Evolutionary conservation across 2,888 invertebrate genomes (phyloP), one percentile per base, ranked within the genome.

Genomic region (Nineta flava): DNA sequence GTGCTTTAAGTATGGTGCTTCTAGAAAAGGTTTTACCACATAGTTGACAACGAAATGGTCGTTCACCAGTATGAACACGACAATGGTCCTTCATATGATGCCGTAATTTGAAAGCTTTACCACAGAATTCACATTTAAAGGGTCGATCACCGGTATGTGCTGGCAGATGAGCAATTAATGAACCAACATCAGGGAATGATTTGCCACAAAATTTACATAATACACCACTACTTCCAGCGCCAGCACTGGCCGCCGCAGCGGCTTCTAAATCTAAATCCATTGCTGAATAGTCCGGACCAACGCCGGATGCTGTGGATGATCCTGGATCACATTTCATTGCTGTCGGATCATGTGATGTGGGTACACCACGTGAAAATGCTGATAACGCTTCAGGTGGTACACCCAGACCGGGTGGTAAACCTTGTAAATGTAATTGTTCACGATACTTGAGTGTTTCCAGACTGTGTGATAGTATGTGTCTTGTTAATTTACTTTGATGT

Each of bases 41-140:
- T 59, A 90, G 74, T 54, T 83, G 80, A 69, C 90, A 91, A 60
- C 88, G 79, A 73, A 91, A 91, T 45, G 90, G 90, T 58, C 90
- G 75, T 67, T 91, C 90, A 58, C 91, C 91, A 59, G 90, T 91
- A 67, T 91, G 91, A 55, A 91, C 90, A 62, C 90, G 81, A 72
- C 88, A 90, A 67, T 91, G 91, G 73, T 91, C 90, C 71, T 91
- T 91, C 90, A 91, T 90, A 72, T 91, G 90, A 67, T 91, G 90
- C 55, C 90, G 77, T 63, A 91, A 72, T 67, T 91, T 91, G 75
- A 91, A 91, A 59, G 90, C 90, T 71, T 91, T 91, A 56, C 90
- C 90, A 70, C 91, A 91, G 72, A 88, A 91, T 69, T 91, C 90
- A 74, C 90, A 91, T 72, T 88, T 90, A 71, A 90, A 91, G 52